Percentiles rank a stretch among this genome's conserved stretches.
phyloP scores from a whole-genome alignment of 2,113 vertebrate genomes.

The Cinclus mexicanus region DNA sequence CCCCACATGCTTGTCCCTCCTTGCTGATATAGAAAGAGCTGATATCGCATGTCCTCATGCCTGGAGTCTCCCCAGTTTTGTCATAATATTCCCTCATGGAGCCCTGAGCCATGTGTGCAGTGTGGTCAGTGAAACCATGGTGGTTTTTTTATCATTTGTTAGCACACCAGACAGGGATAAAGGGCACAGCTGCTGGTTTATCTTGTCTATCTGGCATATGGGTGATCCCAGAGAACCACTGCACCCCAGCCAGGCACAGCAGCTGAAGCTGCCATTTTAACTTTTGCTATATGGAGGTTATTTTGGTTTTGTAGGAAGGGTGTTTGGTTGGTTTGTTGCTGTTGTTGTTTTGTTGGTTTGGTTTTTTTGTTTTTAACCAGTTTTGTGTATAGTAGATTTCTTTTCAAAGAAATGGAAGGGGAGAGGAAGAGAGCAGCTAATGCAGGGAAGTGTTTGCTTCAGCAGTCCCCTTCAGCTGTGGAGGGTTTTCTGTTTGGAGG shows the following conservation, averaged over 20 bases:
- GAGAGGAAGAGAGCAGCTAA: background rate
- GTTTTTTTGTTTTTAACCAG: background rate
- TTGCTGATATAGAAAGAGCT: background rate
- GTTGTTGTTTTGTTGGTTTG: background rate
- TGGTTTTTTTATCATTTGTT: background rate
- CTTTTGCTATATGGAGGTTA: background rate
- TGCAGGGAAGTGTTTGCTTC: background rate
- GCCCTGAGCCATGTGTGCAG: background rate
- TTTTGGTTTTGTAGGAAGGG: background rate
- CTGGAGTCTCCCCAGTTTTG: background rate
- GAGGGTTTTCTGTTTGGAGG: background rate
- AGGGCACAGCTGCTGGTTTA: background rate
- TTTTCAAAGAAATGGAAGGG: background rate
- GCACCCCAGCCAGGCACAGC: background rate
- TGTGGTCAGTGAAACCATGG: background rate
- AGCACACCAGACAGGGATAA: background rate
- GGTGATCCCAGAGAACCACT: background rate
- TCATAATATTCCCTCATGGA: background rate
- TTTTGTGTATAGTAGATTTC: background rate
- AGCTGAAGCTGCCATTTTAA: background rate
- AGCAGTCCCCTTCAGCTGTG: background rate
- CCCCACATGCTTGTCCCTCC: background rate
- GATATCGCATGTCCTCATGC: rapidly evolving
- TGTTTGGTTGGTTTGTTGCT: background rate
- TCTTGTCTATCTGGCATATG: background rate